A percentile compares a stretch with the other conserved stretches of the same genome.
Evolutionary conservation across 2,888 invertebrate genomes (phyloP).

Genomic region (Drosophila recens): DNA sequence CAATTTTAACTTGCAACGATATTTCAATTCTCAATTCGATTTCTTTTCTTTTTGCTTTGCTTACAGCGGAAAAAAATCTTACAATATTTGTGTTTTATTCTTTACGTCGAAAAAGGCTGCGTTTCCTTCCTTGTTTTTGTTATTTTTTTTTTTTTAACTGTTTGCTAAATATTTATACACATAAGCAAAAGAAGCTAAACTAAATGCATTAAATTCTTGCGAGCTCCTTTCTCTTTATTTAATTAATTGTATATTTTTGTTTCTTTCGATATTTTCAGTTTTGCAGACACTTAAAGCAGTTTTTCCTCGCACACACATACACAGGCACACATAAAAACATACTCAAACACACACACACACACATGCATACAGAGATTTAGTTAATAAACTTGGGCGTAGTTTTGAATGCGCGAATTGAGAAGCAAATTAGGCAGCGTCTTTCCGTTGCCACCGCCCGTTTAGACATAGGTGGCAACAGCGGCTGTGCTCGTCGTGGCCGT

Average conservation of each 20-base stretch:
- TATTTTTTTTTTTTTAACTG: constrained; percentile 29
- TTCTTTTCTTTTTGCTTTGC: constrained; percentile 7
- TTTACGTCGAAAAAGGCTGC: constrained; percentile 45
- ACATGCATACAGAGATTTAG: constrained; percentile 43
- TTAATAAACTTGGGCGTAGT: constrained; percentile 41
- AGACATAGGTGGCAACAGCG: constrained; percentile 89
- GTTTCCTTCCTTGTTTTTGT: background rate
- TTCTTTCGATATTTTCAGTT: constrained; percentile 27
- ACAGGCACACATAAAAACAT: constrained; percentile 8
- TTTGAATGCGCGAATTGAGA: constrained; percentile 40
- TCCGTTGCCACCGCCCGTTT: constrained; percentile 75
- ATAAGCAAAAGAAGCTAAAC: constrained; percentile 63
- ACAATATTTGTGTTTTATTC: constrained; percentile 32
- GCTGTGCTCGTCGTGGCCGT: constrained; percentile 52
- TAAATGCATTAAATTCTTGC: constrained; percentile 60
- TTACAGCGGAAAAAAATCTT: constrained; percentile 18
- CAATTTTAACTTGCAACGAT: constrained; percentile 35
- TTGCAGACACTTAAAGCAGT: constrained; percentile 69
- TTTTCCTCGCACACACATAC: constrained; percentile 15
- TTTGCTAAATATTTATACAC: constrained; percentile 39
- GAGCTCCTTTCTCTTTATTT: constrained; percentile 28
- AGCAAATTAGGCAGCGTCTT: constrained; percentile 25
- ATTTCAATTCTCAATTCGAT: constrained; percentile 15
- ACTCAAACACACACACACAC: background rate
- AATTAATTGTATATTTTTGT: constrained; percentile 4